Percentiles rank a stretch among this genome's conserved stretches.
phyloP scores from a whole-genome alignment of 2,797 vertebrate species.

The Fratercula arctica region DNA sequence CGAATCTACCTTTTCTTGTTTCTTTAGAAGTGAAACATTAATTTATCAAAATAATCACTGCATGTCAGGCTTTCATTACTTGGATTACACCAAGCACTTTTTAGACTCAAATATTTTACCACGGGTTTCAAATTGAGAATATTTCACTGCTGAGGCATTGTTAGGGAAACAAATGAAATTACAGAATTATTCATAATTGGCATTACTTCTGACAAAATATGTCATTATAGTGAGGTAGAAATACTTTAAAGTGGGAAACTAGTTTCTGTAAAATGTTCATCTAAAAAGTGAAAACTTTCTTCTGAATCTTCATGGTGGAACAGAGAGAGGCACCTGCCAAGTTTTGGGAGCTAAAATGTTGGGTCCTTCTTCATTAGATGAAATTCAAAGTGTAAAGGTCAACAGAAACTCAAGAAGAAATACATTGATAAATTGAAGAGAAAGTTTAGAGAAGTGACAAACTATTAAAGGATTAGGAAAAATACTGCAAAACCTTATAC shows the following conservation, averaged over 20 bases:
- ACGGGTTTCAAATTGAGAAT: neutral
- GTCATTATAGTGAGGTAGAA: neutral
- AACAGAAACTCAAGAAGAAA: neutral
- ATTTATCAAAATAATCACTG: neutral
- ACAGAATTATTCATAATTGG: neutral
- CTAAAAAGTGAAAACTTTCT: neutral
- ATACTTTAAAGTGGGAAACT: neutral
- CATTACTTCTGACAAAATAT: neutral
- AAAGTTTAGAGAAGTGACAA: neutral
- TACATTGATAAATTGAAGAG: neutral
- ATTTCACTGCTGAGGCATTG: neutral
- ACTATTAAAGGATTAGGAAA: neutral
- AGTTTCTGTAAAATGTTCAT: neutral
- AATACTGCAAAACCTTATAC: neutral
- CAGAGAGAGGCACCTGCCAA: neutral
- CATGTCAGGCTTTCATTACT: neutral
- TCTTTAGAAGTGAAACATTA: neutral
- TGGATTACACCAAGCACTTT: neutral
- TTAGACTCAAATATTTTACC: neutral
- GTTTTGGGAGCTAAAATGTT: neutral
- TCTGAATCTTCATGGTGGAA: neutral
- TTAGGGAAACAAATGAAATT: neutral
- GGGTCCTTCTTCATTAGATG: neutral
- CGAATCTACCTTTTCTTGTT: neutral
- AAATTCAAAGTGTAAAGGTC: neutral